phyloP scores from a whole-genome alignment of 2,888 invertebrate species.

The Euphydryas editha region DNA sequence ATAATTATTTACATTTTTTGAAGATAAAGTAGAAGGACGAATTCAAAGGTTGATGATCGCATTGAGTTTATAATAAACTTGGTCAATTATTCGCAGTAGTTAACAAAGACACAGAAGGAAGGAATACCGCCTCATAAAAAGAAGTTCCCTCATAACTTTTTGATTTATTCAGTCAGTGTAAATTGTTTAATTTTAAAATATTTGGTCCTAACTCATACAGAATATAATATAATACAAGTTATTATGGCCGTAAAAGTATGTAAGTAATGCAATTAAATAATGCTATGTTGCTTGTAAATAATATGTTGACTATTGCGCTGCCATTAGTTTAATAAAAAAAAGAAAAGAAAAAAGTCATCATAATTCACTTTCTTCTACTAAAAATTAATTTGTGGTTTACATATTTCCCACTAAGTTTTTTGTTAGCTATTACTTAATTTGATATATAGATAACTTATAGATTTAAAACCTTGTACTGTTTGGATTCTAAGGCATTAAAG shows the following conservation, averaged over 20 bases:
- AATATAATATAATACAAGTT: constrained; percentile 17
- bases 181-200: constrained; percentile 6
- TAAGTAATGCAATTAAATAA: constrained; percentile 28
- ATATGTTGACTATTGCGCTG: not conserved
- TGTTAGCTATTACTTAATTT: not conserved
- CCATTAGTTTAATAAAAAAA: not conserved
- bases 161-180: constrained; percentile 10
- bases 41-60: constrained; percentile 32
- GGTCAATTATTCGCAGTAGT: constrained; percentile 15
- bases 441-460: not conserved
- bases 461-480: constrained; percentile 24
- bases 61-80: constrained; percentile 29
- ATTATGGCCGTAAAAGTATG: constrained; percentile 38
- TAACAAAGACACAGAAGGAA: not conserved
- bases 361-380: not conserved
- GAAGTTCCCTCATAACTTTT: constrained; percentile 7
- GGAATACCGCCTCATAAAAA: constrained; percentile 7
- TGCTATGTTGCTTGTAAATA: constrained; percentile 1
- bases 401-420: not conserved
- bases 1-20: constrained; percentile 23
- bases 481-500: constrained; percentile 19
- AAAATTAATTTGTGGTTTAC: not conserved
- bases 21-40: constrained; percentile 32
- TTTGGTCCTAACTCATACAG: constrained; percentile 18
- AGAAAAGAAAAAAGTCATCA: not conserved